Conservation (phyloP, 2,888 invertebrate species). For the Ditula angustiorana region DNA sequence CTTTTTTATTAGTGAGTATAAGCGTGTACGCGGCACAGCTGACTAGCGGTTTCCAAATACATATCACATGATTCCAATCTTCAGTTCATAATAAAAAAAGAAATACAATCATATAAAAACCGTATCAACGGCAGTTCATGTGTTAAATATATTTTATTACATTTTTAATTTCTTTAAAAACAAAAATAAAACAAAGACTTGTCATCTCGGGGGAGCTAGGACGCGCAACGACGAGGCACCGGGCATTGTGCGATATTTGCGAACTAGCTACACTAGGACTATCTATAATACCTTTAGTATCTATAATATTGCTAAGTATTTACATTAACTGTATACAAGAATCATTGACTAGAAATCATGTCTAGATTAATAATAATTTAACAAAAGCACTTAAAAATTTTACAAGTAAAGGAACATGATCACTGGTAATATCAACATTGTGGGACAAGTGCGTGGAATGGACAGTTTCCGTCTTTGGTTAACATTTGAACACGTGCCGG, state of each 20-base stretch:
- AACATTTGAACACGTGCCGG: constrained; percentile 65
- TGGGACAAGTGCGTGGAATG: constrained; percentile 63
- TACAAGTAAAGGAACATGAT: constrained; percentile 66
- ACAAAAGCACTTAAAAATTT: constrained; percentile 60
- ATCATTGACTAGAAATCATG: constrained; percentile 81
- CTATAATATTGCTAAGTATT: constrained; percentile 70
- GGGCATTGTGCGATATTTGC: constrained; percentile 75
- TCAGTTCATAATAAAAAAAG: constrained; percentile 51
- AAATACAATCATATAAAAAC: constrained; percentile 37
- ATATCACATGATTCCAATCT: constrained; percentile 76
- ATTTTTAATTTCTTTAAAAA: constrained; percentile 1
- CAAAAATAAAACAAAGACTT: background rate
- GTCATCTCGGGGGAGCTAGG: background rate
- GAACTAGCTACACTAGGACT: constrained; percentile 62
- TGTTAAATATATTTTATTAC: constrained; percentile 18
- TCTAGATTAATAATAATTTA: constrained; percentile 63
- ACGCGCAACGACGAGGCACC: constrained; percentile 30
- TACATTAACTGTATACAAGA: constrained; percentile 77
- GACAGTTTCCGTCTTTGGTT: constrained; percentile 76
- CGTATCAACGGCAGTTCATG: constrained; percentile 13
- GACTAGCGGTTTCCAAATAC: constrained; percentile 80
- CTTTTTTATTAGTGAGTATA: constrained; percentile 82
- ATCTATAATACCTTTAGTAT: constrained; percentile 58
- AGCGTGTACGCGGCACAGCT: constrained; percentile 83
- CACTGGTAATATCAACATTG: constrained; percentile 49